phyloP scores from a whole-genome alignment of 2,888 invertebrate genomes.

The Notocelia uddmanniana region DNA sequence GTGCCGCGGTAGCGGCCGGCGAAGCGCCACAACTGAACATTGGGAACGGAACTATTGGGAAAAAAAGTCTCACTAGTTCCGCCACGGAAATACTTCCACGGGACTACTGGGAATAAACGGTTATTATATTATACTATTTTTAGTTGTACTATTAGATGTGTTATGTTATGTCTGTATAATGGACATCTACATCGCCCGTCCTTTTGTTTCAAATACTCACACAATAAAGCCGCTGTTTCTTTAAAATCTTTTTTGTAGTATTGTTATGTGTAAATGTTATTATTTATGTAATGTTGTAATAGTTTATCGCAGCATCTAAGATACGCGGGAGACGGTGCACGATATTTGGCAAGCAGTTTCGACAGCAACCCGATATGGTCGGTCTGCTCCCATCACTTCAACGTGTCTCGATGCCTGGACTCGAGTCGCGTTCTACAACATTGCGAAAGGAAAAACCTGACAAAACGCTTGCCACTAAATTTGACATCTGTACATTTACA shows the following conservation, averaged over 20 bases:
- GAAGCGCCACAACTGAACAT: no score
- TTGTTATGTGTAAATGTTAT: background rate
- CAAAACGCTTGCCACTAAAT: slow-evolving; percentile 51
- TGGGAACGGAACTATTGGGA: no score
- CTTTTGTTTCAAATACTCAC: no score
- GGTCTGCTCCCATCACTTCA: slow-evolving; percentile 52
- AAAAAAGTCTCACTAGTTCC: no score
- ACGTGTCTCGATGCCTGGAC: slow-evolving; percentile 55
- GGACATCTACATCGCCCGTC: no score
- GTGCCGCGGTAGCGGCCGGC: no score
- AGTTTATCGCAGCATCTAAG: slow-evolving; percentile 60
- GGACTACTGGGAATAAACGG: no score
- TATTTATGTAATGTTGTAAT: background rate
- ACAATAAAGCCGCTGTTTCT: no score
- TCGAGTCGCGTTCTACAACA: slow-evolving; percentile 56
- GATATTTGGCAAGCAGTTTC: slow-evolving; percentile 59
- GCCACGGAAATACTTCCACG: no score
- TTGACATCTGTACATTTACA: slow-evolving; percentile 63
- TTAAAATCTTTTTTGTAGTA: background rate
- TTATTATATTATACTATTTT: no score
- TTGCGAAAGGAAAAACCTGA: slow-evolving; percentile 52
- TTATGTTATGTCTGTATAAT: no score
- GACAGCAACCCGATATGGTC: slow-evolving; percentile 60
- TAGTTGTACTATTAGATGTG: no score
- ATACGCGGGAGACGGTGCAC: slow-evolving; percentile 63